Percentiles rank a stretch among this genome's conserved stretches.
phyloP scores from a whole-genome alignment of 2,888 invertebrate genomes.

The Seira sanloemensis region DNA sequence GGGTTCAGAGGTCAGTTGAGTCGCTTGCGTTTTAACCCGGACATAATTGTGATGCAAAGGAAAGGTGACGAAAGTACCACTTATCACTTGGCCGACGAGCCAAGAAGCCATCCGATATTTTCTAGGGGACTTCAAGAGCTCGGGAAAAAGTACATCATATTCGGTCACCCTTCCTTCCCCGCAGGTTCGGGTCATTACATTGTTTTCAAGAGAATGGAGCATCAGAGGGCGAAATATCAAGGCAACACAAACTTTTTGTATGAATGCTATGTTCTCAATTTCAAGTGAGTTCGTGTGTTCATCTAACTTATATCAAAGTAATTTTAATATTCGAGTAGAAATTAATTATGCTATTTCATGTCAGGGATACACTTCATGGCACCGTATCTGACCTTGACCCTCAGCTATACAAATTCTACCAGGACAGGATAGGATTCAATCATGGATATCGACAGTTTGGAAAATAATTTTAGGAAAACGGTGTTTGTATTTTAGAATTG shows the following conservation, averaged over 20 bases:
- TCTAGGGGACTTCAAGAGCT: conserved; percentile 22
- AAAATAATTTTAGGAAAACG: too few species aligned
- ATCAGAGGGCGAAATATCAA: too few species aligned
- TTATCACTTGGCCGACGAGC: conserved; percentile 30
- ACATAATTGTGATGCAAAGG: conserved; percentile 29
- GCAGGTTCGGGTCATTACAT: conserved; percentile 35
- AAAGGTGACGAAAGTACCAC: neutral
- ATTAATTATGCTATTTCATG: neutral
- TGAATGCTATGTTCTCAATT: conserved; percentile 23
- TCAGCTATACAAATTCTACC: conserved; percentile 11
- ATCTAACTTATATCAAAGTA: too few species aligned
- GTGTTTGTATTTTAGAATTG: too few species aligned
- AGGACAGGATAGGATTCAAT: too few species aligned
- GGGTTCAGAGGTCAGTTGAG: conserved; percentile 22
- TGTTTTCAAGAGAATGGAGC: conserved; percentile 17
- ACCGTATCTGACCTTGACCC: conserved; percentile 29
- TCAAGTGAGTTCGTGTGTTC: conserved; percentile 32
- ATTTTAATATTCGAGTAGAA: too few species aligned
- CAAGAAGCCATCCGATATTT: conserved; percentile 35
- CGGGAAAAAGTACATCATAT: conserved; percentile 28
- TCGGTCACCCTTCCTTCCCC: conserved; percentile 35
- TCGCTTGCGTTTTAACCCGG: neutral
- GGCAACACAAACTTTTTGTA: conserved; percentile 22
- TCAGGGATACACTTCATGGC: conserved; percentile 35
- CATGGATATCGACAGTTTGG: too few species aligned